Evolutionary conservation across 53 echinoderm and acorn worm species (phyloP), one percentile per base, ranked within the genome.

Genomic region (Zoroaster sp.): DNA sequence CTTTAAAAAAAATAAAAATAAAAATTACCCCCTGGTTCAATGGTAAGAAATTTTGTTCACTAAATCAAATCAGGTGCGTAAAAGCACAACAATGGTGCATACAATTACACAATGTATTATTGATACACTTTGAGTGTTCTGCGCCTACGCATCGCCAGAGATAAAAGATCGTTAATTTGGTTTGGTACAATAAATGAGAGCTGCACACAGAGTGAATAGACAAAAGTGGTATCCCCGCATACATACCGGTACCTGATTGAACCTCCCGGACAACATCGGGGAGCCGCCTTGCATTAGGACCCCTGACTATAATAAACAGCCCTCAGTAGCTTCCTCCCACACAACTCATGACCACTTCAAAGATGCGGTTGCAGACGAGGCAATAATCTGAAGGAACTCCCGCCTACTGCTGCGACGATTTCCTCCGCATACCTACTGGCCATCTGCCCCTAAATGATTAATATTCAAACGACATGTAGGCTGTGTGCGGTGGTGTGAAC

Each of bases 171-270:
- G 63, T 9, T 28, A 59, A 59, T 59, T 59, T 59, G 63, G 63
- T 28, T 59, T 59, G 28, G 28, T 59, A 59, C 28, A 59, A 59
- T 59, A 59, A 59, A 9, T 28, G 21, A 11, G 28, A 59, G 63
- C 28, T 20, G 63, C 63, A 59, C 63, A 28, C 28, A 9, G 63
- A 28, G 30, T 21, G 63, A 28, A 59, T 59, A 59, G 63, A 59
- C 63, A 59, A 59, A 59, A 59, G 28, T 59, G 63, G 63, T 28
- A 21, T n/a, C 23, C 63, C 21, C 21, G 63, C 28, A 28, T 59
- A 59, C 63, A 28, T 59, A 59, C 63, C 63, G 63, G 63, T 70
- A 85, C 85, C 85, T 85, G 85, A 71, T 85, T 85, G 21, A 85
- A 85, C 11, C 51, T 46, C 33, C 85, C 85, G 11, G 85, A 71